Base-by-base conservation (phyloP, 2,113 vertebrate species). In the Pungitius pungitius region DNA sequence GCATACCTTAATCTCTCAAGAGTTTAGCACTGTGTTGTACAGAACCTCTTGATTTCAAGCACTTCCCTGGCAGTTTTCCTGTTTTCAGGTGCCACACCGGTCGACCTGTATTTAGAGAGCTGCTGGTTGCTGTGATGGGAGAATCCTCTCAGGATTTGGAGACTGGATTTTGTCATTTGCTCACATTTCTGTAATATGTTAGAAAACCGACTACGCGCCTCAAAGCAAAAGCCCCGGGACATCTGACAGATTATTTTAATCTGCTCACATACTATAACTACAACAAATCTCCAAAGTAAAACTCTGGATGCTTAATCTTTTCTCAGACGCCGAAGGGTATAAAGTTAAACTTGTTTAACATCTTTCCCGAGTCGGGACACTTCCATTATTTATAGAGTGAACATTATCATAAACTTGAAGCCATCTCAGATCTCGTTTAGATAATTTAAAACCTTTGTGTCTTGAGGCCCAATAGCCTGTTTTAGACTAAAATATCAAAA, bases 231-330 rank as follows among this genome's bases (percentile, higher is more conserved):
- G 73, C 76, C 75, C 68, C 18, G 6, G 68, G 62, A 75, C 81
- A 67, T 80, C 49, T 85, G 84, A 86, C 80, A 79, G 84, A 82
- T 87, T 85, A 87, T 81, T 86, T 83, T 83, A 83, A 85, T 87
- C 80, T 83, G 64, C 65, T 82, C 72, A 67, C 59, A 63, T 30
- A 42, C 71, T 75, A 45, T 78, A 67, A 62, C 78, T 71, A 76
- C 75, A 83, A 78, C 70, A 86, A 60, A 83, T 85, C 77, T 73
- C 33, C 71, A 45, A 58, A 78, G 61, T 78, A 73, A 80, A 64
- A 75, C 71, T 69, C 20, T 0, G 73, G 68, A 64, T 75, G 70
- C 68, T 75, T 79, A 64, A 78, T 83, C 63, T 78, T 75, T 75
- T 73, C 62, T 58, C 68, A 73, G 64, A 77, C 20, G 49, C 82